Base-by-base conservation (phyloP, 2,888 invertebrate genomes). In the Apodemia hepburni region DNA sequence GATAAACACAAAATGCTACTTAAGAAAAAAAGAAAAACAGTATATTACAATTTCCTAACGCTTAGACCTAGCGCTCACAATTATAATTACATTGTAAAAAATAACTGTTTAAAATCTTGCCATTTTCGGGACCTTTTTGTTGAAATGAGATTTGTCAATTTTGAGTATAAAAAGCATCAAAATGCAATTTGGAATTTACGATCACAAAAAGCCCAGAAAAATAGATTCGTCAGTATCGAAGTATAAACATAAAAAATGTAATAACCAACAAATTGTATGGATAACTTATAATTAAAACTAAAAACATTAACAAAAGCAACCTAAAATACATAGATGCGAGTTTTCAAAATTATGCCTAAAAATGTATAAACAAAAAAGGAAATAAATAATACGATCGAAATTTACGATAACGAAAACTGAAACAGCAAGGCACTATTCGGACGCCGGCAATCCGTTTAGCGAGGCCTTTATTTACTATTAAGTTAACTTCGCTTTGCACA, bases 1-100 rank as follows among this genome's bases (percentile, higher is more conserved):
- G 85, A 85, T 83, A 90, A 90, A 87, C 22, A 90, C 85, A 86
- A 85, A 82, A 81, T 79, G 77, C 81, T 85, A 84, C 76, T 81
- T 79, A 79, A 42, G 75, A 76, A 73, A 78, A 75, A 81, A 81
- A 77, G 76, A 72, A 76, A 87, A 89, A 87, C 85, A 86, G 78
- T 83, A 82, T 82, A 84, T 82, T 88, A 90, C 88, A 90, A 87
- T 88, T 90, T 82, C 70, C 77, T 76, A 77, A 73, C 78, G 75
- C 76, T 76, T 69, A 71, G 71, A 73, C 75, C 79, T 80, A 79
- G 83, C 83, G 81, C 77, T 65, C 71, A 68, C 71, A 77, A 71
- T 79, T 79, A 70, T 70, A 70, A 75, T 75, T 42, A 42, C 12
- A 42, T 42, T 42, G 42, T 42, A 15, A 42, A 70, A 75, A 79